These are phyloP conservation scores for Gymnothorax reevesii DNA, from an alignment of 2,797 vertebrate species.

Conservation along the genomic window DNA sequence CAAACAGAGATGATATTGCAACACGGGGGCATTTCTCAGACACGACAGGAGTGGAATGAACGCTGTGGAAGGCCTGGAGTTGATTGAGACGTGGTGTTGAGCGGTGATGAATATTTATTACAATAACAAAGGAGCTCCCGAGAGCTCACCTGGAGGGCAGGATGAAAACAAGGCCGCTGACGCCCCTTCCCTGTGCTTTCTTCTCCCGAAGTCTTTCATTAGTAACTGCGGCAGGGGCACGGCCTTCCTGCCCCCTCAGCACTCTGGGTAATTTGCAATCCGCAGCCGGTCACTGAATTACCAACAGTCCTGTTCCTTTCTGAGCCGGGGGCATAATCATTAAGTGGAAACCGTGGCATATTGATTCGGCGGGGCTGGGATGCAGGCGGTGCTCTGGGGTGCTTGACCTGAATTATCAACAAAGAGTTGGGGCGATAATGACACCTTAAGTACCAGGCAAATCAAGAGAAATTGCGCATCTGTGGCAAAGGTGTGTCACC, in stretches of 20 bases:
- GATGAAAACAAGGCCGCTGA: background rate
- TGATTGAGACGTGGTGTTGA: slow-evolving; percentile 37
- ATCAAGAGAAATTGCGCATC: slow-evolving; percentile 9
- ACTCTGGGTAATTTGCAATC: slow-evolving; percentile 49
- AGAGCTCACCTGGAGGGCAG: background rate
- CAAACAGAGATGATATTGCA: background rate
- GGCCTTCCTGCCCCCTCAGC: slow-evolving; percentile 44
- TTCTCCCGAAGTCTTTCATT: slow-evolving; percentile 8
- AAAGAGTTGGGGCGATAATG: slow-evolving; percentile 58
- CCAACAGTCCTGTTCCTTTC: slow-evolving; percentile 39
- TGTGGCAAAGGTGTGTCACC: slow-evolving; percentile 30
- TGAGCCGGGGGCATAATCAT: slow-evolving; percentile 48
- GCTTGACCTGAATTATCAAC: slow-evolving; percentile 60
- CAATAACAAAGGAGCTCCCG: background rate
- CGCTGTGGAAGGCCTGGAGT: background rate
- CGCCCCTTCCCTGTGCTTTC: background rate
- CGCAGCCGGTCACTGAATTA: slow-evolving; percentile 49
- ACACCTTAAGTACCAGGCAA: slow-evolving; percentile 39
- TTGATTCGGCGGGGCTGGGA: slow-evolving; percentile 32
- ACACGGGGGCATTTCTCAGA: background rate
- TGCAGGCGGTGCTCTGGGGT: background rate
- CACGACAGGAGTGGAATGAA: background rate
- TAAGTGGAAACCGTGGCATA: slow-evolving; percentile 43
- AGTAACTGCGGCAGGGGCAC: slow-evolving; percentile 39
- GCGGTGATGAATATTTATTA: slow-evolving; percentile 17